Conservation (phyloP, 2,797 vertebrate species). For the Rhinatrema bivittatum region DNA sequence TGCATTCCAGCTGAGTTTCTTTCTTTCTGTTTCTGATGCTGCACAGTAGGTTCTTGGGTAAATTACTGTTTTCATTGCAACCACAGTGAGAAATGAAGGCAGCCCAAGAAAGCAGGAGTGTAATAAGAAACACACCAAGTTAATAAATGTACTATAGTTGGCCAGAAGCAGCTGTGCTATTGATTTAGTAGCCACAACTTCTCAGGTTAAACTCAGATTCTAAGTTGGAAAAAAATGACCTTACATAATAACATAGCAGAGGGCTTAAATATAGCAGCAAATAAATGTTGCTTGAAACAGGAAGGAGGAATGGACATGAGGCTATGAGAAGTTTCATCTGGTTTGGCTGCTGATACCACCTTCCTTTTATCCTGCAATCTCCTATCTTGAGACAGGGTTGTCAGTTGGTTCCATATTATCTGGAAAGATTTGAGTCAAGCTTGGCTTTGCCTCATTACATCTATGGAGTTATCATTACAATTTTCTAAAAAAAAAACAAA, state of each 20-base stretch:
- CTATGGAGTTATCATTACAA: no score
- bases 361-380: no score
- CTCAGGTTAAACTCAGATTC: not conserved
- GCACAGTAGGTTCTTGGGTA: constrained; percentile 8
- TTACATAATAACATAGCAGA: not conserved
- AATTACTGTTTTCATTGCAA: constrained; percentile 20
- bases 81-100: not conserved
- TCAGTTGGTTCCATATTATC: no score
- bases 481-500: no score
- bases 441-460: no score
- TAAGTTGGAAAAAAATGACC: no score
- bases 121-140: not conserved
- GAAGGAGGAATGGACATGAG: no score
- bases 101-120: not conserved
- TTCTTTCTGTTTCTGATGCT: not conserved
- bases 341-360: no score
- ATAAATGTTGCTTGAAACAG: not conserved
- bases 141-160: no score
- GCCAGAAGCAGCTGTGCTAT: not conserved
- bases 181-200: not conserved
- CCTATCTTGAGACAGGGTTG: no score
- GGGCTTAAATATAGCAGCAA: not conserved
- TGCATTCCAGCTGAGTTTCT: constrained; percentile 6
- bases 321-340: no score
- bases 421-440: no score